phyloP scores from a whole-genome alignment of 2,888 invertebrate genomes.

The Heliconius hortense region DNA sequence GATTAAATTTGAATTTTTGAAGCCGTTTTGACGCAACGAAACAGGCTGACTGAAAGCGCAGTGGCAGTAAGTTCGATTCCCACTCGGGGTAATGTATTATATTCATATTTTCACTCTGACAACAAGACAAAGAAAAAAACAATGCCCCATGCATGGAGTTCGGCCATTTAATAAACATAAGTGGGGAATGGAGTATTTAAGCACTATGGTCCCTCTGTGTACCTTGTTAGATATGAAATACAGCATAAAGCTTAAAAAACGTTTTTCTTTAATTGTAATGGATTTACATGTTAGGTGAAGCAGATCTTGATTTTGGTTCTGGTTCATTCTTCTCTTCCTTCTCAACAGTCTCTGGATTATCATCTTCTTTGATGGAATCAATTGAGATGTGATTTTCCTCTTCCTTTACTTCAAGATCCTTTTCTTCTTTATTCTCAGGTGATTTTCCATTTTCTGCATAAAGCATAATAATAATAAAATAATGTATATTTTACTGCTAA shows the following conservation, averaged over 20 bases:
- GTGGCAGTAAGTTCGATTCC: too few relatives aligned
- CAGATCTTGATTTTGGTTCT: constrained; percentile 68
- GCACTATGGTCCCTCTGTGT: neutral
- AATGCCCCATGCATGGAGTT: too few relatives aligned
- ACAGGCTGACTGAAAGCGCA: too few relatives aligned
- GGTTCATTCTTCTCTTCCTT: constrained; percentile 60
- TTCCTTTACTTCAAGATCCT: constrained; percentile 60
- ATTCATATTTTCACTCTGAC: neutral
- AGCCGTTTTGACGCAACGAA: too few relatives aligned
- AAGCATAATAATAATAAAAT: neutral
- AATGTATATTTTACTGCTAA: neutral
- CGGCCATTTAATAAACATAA: too few relatives aligned
- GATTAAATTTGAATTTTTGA: too few relatives aligned
- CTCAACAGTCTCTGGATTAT: constrained; percentile 51
- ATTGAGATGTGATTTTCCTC: constrained; percentile 61
- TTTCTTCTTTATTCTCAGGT: constrained; percentile 68
- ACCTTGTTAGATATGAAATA: neutral
- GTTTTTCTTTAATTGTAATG: neutral
- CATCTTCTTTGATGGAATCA: constrained; percentile 65
- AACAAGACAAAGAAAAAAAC: neutral
- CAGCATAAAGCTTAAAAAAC: neutral
- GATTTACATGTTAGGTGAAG: constrained; percentile 69
- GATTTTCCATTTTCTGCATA: constrained; percentile 73
- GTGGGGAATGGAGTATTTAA: neutral
- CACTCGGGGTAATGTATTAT: neutral